A percentile compares a stretch with the other conserved stretches of the same genome.
Evolutionary conservation across 92 coral and sea anemone genomes (phyloP).

Genomic region (Phenganax stokvisi): DNA sequence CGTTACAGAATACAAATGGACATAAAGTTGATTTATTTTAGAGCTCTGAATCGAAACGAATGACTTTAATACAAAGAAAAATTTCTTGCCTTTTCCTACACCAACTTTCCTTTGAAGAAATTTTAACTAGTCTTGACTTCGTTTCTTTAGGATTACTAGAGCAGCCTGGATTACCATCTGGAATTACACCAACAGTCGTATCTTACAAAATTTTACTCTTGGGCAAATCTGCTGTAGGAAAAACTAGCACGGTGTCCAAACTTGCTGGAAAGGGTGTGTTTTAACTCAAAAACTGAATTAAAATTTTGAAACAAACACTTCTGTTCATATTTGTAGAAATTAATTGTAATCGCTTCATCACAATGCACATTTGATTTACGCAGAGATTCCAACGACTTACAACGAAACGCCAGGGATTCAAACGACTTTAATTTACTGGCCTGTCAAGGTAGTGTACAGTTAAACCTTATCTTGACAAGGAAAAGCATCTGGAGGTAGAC

Average conservation of each 20-base stretch:
- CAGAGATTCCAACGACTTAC: conserved; percentile 74
- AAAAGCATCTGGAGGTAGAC: background rate
- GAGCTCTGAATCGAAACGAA: too few species aligned
- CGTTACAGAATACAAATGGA: too few species aligned
- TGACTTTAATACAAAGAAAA: too few species aligned
- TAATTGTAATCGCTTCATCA: background rate
- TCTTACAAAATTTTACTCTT: conserved; percentile 75
- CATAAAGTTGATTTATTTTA: too few species aligned
- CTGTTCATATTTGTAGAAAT: too few species aligned
- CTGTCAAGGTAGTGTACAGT: conserved; percentile 62
- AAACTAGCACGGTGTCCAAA: conserved; percentile 91
- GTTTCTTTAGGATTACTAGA: conserved; percentile 63
- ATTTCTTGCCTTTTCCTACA: too few species aligned
- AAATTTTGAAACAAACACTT: background rate
- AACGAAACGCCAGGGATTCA: conserved; percentile 96
- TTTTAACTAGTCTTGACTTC: background rate
- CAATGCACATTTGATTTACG: background rate
- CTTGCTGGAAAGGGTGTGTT: conserved; percentile 80
- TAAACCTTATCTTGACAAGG: background rate
- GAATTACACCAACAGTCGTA: conserved; percentile 62
- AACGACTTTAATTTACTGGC: conserved; percentile 92
- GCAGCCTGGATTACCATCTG: conserved; percentile 81
- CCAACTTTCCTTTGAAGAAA: background rate
- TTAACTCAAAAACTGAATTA: background rate
- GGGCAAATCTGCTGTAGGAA: conserved; percentile 92